These are phyloP conservation scores for Myiotriccus ornatus DNA, from an alignment of 2,797 vertebrate genomes.

Conservation along the genomic window DNA sequence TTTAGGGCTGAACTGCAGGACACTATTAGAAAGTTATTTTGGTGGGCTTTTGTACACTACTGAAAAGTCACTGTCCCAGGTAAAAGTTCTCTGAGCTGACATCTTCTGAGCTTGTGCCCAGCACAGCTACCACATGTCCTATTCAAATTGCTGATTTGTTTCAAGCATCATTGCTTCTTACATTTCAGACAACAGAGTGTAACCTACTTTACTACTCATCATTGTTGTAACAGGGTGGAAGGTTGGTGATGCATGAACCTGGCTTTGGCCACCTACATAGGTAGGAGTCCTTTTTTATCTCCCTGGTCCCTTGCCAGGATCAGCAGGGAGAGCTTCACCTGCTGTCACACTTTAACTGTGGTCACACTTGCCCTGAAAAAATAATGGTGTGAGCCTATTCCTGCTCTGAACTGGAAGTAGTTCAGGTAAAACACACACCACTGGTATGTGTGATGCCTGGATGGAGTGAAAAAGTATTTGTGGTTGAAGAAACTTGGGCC, in stretches of 20 bases:
- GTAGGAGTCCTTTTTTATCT: neutral
- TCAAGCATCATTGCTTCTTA: neutral
- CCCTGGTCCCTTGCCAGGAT: neutral
- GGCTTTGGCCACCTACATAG: neutral
- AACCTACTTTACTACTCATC: neutral
- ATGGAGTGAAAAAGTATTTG: neutral
- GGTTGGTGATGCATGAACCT: neutral
- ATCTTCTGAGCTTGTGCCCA: neutral
- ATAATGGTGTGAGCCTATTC: neutral
- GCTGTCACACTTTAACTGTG: accelerated
- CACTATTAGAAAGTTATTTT: neutral
- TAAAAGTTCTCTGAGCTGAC: neutral
- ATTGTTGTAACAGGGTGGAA: neutral
- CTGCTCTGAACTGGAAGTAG: neutral
- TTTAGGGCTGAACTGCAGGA: neutral
- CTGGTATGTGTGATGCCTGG: neutral
- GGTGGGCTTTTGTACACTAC: neutral
- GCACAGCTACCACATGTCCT: neutral
- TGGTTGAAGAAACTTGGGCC: neutral
- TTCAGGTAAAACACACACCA: neutral
- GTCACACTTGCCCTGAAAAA: neutral
- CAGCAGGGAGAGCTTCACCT: neutral
- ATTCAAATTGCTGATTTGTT: neutral
- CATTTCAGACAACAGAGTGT: neutral
- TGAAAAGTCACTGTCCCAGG: neutral